Conservation (phyloP, 2,797 vertebrate genomes). For the Ptychadena robeensis region DNA sequence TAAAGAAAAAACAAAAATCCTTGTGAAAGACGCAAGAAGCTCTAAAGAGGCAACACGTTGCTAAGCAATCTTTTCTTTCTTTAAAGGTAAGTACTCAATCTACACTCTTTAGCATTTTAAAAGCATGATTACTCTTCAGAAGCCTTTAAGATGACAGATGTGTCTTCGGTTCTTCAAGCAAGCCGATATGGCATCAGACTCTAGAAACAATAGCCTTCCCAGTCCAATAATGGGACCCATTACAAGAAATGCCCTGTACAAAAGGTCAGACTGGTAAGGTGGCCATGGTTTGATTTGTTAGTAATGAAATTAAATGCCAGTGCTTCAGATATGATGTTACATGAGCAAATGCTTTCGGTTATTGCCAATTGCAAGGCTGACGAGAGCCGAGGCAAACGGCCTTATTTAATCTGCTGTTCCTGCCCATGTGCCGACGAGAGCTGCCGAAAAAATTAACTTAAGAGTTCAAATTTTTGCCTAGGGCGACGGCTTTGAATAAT, state of each 20-base stretch:
- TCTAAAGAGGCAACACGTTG: slow-evolving; percentile 4
- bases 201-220: neutral
- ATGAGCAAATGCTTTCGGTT: neutral
- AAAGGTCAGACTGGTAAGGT: slow-evolving; percentile 13
- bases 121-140: neutral
- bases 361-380: slow-evolving; percentile 4
- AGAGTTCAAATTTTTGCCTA: slow-evolving; percentile 34
- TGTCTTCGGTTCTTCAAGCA: neutral
- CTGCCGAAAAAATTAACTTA: slow-evolving; percentile 56
- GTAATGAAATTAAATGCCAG: slow-evolving; percentile 10
- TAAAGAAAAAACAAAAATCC: neutral
- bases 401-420: slow-evolving; percentile 32
- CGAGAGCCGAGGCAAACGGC: neutral
- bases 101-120: slow-evolving; percentile 25
- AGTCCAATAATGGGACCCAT: slow-evolving; percentile 7
- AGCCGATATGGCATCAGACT: neutral
- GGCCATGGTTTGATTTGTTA: slow-evolving; percentile 6
- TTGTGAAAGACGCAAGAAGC: neutral
- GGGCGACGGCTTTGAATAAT: slow-evolving; percentile 48
- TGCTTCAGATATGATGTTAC: neutral
- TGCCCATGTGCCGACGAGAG: slow-evolving; percentile 11
- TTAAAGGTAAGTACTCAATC: neutral
- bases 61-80: slow-evolving; percentile 11
- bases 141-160: slow-evolving; percentile 16
- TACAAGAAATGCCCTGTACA: slow-evolving; percentile 15